Base-by-base conservation (phyloP, 2,888 invertebrate genomes). In the Endomychus coccineus region DNA sequence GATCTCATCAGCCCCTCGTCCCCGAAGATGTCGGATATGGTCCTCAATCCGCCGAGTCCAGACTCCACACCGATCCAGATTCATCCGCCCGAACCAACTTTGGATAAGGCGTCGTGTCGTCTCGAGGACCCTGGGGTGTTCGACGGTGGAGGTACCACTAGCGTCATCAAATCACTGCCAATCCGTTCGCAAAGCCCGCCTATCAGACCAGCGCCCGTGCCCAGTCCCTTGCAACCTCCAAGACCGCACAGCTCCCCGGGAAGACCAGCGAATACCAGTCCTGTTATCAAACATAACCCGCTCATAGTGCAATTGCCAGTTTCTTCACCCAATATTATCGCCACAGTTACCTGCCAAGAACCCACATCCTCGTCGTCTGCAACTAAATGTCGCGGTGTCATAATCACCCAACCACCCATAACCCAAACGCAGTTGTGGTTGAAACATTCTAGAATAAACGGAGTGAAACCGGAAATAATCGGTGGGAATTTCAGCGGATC, bases 1-100 rank as follows among this genome's bases (percentile, higher is more conserved):
- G 89, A 89, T 73, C 77, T 84, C 56, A 71, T 77, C 59, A 81
- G 83, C 67, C 86, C 87, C 64, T 77, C 83, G 67, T 88, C 88
- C 64, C 87, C 87, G 65, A 80, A 80, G 71, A 78, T 80, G 74
- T 76, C 78, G 62, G 75, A 74, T 68, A 71, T 75, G 65, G 71
- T 75, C 38, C 51, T 66, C 48, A 63, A 65, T 51, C 68, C 75
- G 64, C 74, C 75, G 61, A 71, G 66, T 70, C 72, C 74, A 66
- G 70, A 75, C 67, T 69, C 73, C 65, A 67, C 74, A 64, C 68
- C 73, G 67, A 73, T 39, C 59, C 64, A 68, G 35, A 40, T 43
- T 41, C 67, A 67, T 34, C 29, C 53, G 35, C 48, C 50, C 34
- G 45, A 44, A 41, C 60, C 74, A 56, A 53, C 77, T 69, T 59